phyloP scores from a whole-genome alignment of 2,888 invertebrate species.

The Stictocephala bisonia region DNA sequence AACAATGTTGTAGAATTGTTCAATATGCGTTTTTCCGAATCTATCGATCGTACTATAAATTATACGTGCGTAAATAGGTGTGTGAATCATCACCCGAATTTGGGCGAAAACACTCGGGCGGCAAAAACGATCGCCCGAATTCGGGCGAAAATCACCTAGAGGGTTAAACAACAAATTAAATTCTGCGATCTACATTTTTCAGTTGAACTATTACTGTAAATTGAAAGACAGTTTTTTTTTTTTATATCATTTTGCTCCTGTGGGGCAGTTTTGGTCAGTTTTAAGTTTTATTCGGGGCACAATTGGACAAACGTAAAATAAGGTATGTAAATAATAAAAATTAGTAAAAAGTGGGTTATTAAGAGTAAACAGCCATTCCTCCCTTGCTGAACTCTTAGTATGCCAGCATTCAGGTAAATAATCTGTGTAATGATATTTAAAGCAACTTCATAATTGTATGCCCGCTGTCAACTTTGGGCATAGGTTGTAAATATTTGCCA shows the following conservation, averaged over 20 bases:
- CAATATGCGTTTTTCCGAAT: no score
- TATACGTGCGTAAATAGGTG: no score
- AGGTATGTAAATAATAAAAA: no score
- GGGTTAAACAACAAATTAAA: neutral
- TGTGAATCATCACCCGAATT: no score
- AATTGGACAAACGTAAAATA: constrained; percentile 23
- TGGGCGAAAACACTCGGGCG: no score
- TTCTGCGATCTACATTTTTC: neutral
- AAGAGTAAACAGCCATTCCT: neutral
- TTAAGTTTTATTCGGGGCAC: constrained; percentile 8
- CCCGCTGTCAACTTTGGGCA: no score
- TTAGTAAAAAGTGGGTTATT: no score
- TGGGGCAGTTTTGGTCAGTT: constrained; percentile 33
- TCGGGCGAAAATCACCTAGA: no score
- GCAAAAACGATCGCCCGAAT: no score
- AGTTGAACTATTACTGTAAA: neutral
- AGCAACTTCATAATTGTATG: no score
- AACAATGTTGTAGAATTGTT: no score
- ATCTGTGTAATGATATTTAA: neutral
- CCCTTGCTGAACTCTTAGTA: neutral
- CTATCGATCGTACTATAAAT: no score
- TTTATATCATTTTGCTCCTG: constrained; percentile 22
- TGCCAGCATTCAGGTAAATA: neutral
- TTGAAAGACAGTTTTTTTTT: neutral
- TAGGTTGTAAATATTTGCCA: constrained; percentile 19